Conservation (phyloP, 2,113 vertebrate species). For the Raja brachyura region DNA sequence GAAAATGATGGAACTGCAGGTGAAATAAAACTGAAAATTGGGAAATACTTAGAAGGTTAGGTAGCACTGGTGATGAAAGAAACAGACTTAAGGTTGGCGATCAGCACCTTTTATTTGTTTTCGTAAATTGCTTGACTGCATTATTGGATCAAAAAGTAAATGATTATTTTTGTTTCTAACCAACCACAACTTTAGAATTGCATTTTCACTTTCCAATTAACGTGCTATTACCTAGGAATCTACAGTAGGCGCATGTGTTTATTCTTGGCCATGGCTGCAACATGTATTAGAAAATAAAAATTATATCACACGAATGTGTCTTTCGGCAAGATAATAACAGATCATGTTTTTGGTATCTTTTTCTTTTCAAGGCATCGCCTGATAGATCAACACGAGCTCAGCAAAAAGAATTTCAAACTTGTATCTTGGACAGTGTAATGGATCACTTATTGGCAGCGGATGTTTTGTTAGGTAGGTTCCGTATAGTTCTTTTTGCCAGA, state of each 20-base stretch:
- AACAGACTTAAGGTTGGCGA: too few relatives aligned
- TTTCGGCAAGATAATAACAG: neutral
- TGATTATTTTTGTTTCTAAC: neutral
- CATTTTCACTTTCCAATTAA: neutral
- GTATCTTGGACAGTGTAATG: constrained; percentile 94
- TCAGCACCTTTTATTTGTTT: too few relatives aligned
- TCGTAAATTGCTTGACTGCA: neutral
- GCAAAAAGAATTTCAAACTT: constrained; percentile 97
- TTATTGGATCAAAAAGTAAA: neutral
- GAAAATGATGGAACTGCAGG: too few relatives aligned
- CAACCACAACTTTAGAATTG: neutral
- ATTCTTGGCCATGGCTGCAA: neutral
- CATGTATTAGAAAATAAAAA: neutral
- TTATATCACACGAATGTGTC: neutral
- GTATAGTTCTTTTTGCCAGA: neutral
- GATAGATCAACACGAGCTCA: constrained; percentile 94
- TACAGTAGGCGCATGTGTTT: neutral
- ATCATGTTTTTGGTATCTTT: neutral
- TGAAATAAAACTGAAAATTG: neutral
- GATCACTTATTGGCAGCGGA: constrained; percentile 94
- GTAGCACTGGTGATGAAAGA: too few relatives aligned
- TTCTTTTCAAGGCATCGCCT: constrained; percentile 73
- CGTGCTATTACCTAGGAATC: neutral
- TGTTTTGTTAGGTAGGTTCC: constrained; percentile 78
- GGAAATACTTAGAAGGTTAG: too few relatives aligned